Base-by-base conservation (phyloP, 1,140 invertebrate species). In the Hyposmocoma kahamanoa region DNA sequence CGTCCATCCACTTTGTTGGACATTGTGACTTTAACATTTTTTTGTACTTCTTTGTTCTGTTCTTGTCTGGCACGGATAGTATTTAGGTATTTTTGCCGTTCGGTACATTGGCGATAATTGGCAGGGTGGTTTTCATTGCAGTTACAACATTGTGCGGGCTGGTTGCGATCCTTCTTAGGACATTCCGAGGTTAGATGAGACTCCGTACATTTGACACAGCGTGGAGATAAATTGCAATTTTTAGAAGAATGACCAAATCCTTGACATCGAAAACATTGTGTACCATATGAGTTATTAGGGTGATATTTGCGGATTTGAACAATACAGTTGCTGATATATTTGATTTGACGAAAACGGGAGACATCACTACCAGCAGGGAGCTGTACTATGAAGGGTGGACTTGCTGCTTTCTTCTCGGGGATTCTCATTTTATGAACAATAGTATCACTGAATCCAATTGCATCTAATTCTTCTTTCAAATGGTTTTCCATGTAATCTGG, bases 191-290 rank as follows among this genome's bases (percentile, higher is more conserved):
- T 79, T 0, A 66, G 32, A 20, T 83, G 76, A 0, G 46, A 21
- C 45, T 49, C 56, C 17, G 62, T 62, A 53, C 76, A 81, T 62
- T 84, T 80, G 0, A 81, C 26, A 19, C 73, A 77, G 8, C n/a
- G 44, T 9, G 65, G 53, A 3, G 50, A 48, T 22, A 26, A 50
- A 20, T 52, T 53, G 22, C 76, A 80, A 30, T 72, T 70, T 0
- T 21, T 9, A 3, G 62, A 65, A 0, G 69, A 63, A 45, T 81
- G 67, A n/a, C 69, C 67, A 65, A 61, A 81, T 9, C 64, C 41
- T 58, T 83, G 76, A 21, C 72, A 81, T 15, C 41, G 9, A 15
- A 24, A 42, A 22, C 20, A 42, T 24, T 42, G 41, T 3, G 41
- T 22, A 6, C 41, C 41, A 11, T 3, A 22, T 2, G 17, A 10